phyloP scores from a whole-genome alignment of 2,797 vertebrate species.

The Coreius guichenoti region DNA sequence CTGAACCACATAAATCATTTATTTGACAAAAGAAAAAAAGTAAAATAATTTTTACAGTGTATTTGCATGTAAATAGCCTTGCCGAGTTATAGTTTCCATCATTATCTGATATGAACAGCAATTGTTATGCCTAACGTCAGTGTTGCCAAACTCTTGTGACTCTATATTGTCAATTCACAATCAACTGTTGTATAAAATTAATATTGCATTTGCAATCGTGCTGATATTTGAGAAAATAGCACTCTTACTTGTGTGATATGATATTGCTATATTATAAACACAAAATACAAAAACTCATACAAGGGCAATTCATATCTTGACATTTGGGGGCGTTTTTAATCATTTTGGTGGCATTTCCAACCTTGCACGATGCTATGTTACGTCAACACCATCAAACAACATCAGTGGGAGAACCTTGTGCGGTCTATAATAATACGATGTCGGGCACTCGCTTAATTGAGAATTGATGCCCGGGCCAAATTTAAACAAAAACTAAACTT shows the following conservation, averaged over 20 bases:
- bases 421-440: neutral
- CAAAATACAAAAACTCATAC: neutral
- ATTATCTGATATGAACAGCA: too few species aligned
- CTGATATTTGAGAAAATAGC: neutral
- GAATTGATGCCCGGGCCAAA: neutral
- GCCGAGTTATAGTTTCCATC: too few species aligned
- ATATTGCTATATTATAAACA: neutral
- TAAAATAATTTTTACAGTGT: too few species aligned
- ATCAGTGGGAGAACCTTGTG: too few species aligned
- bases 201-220: neutral
- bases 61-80: too few species aligned
- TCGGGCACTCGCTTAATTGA: too few species aligned
- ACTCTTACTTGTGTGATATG: neutral
- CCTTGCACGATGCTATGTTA: neutral
- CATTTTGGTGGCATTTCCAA: neutral
- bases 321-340: neutral
- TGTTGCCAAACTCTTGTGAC: too few species aligned
- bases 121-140: too few species aligned
- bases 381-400: neutral
- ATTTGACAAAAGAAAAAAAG: too few species aligned
- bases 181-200: neutral
- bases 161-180: too few species aligned
- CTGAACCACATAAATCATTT: too few species aligned
- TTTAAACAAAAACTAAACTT: too few species aligned
- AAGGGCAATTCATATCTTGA: neutral